phyloP scores from a whole-genome alignment of 2,797 vertebrate species.

The Neosilurus mollespiculum region DNA sequence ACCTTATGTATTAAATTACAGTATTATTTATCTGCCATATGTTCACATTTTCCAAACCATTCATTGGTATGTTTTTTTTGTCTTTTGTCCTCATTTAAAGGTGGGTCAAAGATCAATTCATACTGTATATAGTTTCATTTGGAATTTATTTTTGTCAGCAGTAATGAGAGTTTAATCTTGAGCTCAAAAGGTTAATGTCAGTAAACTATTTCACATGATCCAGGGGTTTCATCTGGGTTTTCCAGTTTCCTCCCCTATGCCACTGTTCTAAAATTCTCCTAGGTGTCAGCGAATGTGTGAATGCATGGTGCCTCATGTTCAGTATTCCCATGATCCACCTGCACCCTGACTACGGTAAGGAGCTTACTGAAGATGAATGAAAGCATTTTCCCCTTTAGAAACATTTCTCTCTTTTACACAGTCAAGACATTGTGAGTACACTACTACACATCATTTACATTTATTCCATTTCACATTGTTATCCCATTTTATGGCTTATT shows the following conservation, averaged over 20 bases:
- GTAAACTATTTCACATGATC: background rate
- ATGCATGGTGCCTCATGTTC: background rate
- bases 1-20: background rate
- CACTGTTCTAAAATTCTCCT: background rate
- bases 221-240: background rate
- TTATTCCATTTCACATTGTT: background rate
- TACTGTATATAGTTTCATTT: background rate
- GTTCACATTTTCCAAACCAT: background rate
- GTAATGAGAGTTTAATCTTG: background rate
- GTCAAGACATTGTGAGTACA: background rate
- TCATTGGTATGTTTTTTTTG: background rate
- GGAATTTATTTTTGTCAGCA: background rate
- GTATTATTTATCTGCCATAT: background rate
- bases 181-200: background rate
- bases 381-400: background rate
- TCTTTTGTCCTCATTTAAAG: background rate
- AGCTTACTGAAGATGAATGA: background rate
- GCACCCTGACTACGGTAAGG: background rate
- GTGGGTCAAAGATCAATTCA: background rate
- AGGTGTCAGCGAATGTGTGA: background rate
- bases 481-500: background rate
- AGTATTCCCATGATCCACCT: background rate
- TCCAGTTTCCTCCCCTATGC: background rate
- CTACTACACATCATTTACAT: background rate
- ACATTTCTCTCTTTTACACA: background rate